Base-by-base conservation (phyloP, 2,888 invertebrate species). In the Ormyrus nitidulus region DNA sequence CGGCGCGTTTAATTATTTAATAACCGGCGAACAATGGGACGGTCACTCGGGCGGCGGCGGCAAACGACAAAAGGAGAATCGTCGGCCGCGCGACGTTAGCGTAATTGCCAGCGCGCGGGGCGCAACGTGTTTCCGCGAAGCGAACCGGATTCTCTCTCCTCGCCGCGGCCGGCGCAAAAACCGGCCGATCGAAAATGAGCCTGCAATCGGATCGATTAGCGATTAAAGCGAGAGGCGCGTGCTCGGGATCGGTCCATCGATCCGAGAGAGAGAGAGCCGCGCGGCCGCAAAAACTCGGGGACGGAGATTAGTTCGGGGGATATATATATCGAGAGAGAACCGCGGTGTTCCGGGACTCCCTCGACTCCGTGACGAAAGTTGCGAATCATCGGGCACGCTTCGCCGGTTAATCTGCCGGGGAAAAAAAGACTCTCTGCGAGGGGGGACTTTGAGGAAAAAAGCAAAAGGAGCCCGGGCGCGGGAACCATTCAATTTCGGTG, bases 311-410 rank as follows among this genome's bases (percentile, higher is more conserved):
- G 13, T 6, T 6, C 58, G 49, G 48, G 62, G 1, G 53, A 70
- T 19, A 19, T 19, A 53, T 6, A 59, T 8, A 51, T 19, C 46
- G 51, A 66, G 51, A 53, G 13, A 64, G 46, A 48, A 48, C 8
- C 82, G 19, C 49, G n/a, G 72, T 59, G 81, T 70, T 81, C 72
- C 81, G 74, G 19, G 78, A 82, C 76, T 79, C 73, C 72, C 65
- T 79, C 75, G 49, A 61, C 77, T 72, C 79, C 83, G 77, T 83
- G 86, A 86, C 86, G 86, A 86, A 19, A 19, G 19, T 19, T 19
- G 87, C 86, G 86, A 86, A 84, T 83, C 87, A 82, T 82, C 82
- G 19, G 83, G 82, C 58, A 77, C 83, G 84, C 77, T 65, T 11
- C 11, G 66, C 49, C 49, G 51, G 54, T 46, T 75, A 68, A 68